Percentiles rank a stretch among this genome's conserved stretches.
phyloP scores from a whole-genome alignment of 1,140 invertebrate species.

The Branchinecta lindahli region DNA sequence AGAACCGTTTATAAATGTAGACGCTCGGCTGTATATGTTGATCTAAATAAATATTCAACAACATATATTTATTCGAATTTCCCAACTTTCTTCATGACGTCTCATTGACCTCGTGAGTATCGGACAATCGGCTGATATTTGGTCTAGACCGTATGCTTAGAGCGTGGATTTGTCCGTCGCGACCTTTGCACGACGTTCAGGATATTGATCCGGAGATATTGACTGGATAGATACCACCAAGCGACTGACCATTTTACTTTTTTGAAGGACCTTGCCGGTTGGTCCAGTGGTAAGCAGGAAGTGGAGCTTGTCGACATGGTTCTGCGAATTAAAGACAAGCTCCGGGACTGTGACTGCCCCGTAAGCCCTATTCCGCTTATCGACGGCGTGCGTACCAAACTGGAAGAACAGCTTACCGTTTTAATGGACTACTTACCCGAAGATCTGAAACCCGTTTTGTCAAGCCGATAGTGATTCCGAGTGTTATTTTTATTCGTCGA shows the following conservation, averaged over 20 bases:
- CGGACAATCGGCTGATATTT: no score
- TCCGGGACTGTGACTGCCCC: slow-evolving; percentile 50
- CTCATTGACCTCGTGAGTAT: no score
- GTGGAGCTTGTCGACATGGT: slow-evolving; percentile 94
- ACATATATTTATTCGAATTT: not conserved
- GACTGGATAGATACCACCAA: no score
- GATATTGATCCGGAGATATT: no score
- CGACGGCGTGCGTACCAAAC: slow-evolving; percentile 48
- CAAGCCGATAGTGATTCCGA: not conserved
- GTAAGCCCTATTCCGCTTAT: slow-evolving; percentile 46
- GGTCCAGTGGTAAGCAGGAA: slow-evolving; percentile 80
- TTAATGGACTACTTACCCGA: slow-evolving; percentile 71
- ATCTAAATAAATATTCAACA: not conserved
- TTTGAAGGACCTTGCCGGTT: slow-evolving; percentile 34
- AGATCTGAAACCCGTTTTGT: slow-evolving; percentile 68
- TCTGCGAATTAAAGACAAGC: slow-evolving; percentile 62
- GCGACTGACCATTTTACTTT: not conserved
- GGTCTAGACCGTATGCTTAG: no score
- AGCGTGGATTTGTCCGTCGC: no score
- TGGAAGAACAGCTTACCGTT: slow-evolving; percentile 59
- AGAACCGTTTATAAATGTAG: not conserved
- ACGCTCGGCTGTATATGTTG: no score
- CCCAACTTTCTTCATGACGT: not conserved
- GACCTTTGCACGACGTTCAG: no score
- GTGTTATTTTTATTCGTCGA: no score